phyloP scores from a whole-genome alignment of 2,888 invertebrate genomes.

The Drosophila anomalata region DNA sequence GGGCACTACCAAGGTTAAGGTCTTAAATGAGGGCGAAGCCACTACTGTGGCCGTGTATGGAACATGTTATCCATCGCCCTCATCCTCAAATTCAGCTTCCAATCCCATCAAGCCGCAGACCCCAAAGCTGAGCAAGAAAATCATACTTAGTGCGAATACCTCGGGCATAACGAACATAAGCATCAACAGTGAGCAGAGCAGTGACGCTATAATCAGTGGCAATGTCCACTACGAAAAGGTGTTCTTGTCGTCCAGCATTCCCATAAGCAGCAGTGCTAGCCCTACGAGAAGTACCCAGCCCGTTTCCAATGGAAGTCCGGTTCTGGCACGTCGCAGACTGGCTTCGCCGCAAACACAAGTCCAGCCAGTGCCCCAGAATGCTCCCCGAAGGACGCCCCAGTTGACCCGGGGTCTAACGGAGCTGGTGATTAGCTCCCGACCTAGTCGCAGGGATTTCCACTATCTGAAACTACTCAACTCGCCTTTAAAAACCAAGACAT shows the following conservation, averaged over 20 bases:
- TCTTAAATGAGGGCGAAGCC: constrained; percentile 64
- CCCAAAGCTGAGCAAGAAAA: constrained; percentile 81
- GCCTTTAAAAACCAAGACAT: constrained; percentile 61
- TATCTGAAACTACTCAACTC: constrained; percentile 69
- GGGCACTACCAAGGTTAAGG: constrained; percentile 82
- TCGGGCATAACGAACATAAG: constrained; percentile 83
- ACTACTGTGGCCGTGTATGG: constrained; percentile 64
- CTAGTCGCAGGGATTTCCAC: constrained; percentile 82
- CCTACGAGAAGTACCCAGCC: constrained; percentile 15
- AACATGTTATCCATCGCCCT: constrained; percentile 61
- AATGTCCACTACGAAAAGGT: constrained; percentile 82
- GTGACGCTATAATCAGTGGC: constrained; percentile 59
- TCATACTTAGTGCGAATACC: constrained; percentile 81
- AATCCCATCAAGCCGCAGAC: constrained; percentile 55
- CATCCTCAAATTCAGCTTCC: constrained; percentile 14
- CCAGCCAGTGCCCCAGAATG: constrained; percentile 47
- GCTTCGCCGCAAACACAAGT: constrained; percentile 39
- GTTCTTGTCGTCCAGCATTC: constrained; percentile 81
- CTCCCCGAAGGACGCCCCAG: constrained; percentile 55
- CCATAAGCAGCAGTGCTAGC: constrained; percentile 46
- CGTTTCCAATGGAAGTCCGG: constrained; percentile 20
- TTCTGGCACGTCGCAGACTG: constrained; percentile 30
- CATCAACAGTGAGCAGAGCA: constrained; percentile 77
- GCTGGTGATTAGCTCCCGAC: constrained; percentile 82
- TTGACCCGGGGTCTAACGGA: constrained; percentile 83